Percentiles rank a stretch among this genome's conserved stretches.
phyloP scores from a whole-genome alignment of 2,113 vertebrate species.

The Nyctereutes procyonoides region DNA sequence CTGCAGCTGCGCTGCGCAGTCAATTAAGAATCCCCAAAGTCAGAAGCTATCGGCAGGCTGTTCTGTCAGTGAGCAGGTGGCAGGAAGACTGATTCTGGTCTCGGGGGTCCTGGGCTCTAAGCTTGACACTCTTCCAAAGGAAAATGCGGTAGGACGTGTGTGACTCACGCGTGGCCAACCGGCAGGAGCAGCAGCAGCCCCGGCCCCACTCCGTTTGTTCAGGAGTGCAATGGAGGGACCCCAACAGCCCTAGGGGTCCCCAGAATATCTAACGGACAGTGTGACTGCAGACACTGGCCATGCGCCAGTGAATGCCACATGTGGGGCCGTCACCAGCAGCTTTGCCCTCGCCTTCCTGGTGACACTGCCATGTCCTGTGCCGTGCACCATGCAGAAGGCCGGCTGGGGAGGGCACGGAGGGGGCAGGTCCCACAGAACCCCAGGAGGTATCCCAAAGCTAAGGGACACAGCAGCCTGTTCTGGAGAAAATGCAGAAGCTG shows the following conservation, averaged over 20 bases:
- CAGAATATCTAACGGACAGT: accelerated
- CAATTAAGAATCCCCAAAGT: not conserved
- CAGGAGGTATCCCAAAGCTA: accelerated
- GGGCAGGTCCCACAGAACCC: not conserved
- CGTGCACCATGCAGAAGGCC: accelerated
- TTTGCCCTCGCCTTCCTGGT: not conserved
- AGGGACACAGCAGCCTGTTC: accelerated
- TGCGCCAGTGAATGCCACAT: accelerated
- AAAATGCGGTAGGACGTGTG: accelerated
- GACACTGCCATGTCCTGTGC: accelerated
- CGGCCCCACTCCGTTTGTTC: accelerated
- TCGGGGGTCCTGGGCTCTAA: not conserved
- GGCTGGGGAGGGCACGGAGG: accelerated
- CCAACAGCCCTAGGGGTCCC: not conserved
- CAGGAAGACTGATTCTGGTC: not conserved
- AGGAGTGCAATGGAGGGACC: not conserved
- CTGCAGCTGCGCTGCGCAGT: not conserved
- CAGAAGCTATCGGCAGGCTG: not conserved
- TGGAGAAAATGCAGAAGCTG: not conserved
- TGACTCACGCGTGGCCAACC: accelerated
- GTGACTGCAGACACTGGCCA: accelerated
- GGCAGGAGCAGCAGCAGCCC: not conserved
- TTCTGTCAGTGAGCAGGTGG: not conserved
- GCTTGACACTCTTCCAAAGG: not conserved
- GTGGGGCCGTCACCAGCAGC: not conserved